Conservation (phyloP, 1,140 invertebrate genomes). For the Drosophila pallidifrons region DNA sequence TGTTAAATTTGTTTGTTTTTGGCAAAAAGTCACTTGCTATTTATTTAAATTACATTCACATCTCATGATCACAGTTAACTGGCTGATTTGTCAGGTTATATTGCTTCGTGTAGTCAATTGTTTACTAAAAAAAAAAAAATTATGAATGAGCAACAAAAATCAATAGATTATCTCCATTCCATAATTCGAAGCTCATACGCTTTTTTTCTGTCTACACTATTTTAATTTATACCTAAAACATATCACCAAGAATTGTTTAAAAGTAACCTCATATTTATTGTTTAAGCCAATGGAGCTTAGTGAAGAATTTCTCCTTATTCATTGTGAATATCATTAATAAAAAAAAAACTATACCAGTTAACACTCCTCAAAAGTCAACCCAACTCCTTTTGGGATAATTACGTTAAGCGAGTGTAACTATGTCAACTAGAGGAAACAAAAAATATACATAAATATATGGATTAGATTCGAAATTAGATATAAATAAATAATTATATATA, state of each 20-base stretch:
- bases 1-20: conserved; percentile 58
- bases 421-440: conserved; percentile 43
- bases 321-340: conserved; percentile 50
- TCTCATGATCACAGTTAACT: conserved; percentile 27
- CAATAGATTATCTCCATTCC: conserved; percentile 38
- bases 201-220: conserved; percentile 21
- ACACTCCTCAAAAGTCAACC: conserved; percentile 9
- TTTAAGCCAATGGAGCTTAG: conserved; percentile 16
- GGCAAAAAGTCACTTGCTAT: conserved; percentile 36
- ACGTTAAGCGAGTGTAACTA: conserved; percentile 47
- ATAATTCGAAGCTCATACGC: conserved; percentile 27
- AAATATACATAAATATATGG: conserved; percentile 17
- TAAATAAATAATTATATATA: conserved; percentile 20
- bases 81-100: conserved; percentile 29
- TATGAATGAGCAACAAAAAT: conserved; percentile 20
- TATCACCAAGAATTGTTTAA: conserved; percentile 62
- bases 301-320: conserved; percentile 19
- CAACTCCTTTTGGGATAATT: conserved; percentile 16
- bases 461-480: conserved; percentile 28
- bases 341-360: conserved; percentile 27
- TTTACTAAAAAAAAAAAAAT: conserved; percentile 24
- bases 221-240: conserved; percentile 46
- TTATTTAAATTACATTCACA: conserved; percentile 27
- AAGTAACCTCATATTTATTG: conserved; percentile 41
- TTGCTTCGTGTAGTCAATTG: conserved; percentile 51